Conservation (phyloP, 2,888 invertebrate genomes). For the Gymnosoma rotundatum region DNA sequence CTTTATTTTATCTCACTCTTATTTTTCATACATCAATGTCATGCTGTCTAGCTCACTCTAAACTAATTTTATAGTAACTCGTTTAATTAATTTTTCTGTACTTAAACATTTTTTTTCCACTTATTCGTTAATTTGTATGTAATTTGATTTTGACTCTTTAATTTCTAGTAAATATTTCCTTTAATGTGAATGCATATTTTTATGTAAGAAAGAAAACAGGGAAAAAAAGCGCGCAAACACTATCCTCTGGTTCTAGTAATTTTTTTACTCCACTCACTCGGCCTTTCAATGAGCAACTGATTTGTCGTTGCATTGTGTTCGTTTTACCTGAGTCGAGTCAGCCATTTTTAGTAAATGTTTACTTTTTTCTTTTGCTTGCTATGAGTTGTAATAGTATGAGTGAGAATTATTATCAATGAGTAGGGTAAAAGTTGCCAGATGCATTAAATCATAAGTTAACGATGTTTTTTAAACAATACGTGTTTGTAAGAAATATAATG, state of each 20-base stretch:
- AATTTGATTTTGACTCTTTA: background rate
- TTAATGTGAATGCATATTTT: background rate
- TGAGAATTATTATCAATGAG: background rate
- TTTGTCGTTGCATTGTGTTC: conserved; percentile 29
- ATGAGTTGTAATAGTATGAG: conserved; percentile 58
- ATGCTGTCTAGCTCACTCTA: conserved; percentile 66
- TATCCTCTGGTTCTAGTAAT: background rate
- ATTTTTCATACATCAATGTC: conserved; percentile 38
- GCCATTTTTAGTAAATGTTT: conserved; percentile 67
- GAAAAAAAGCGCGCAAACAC: conserved; percentile 43
- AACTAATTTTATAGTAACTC: conserved; percentile 32
- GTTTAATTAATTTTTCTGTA: conserved; percentile 25
- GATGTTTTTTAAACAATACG: too few species aligned
- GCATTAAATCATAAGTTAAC: too few species aligned
- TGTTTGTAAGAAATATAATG: too few species aligned
- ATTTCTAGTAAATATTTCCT: conserved; percentile 2
- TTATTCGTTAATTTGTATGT: background rate
- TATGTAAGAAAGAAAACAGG: background rate
- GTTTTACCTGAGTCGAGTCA: conserved; percentile 68
- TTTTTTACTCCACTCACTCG: conserved; percentile 74
- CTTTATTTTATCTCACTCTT: conserved; percentile 69
- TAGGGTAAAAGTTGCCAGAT: conserved; percentile 2
- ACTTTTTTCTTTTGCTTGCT: background rate
- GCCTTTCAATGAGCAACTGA: conserved; percentile 75
- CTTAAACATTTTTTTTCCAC: background rate